phyloP scores from a whole-genome alignment of 1,140 invertebrate genomes.

The Lordiphosa mommai region DNA sequence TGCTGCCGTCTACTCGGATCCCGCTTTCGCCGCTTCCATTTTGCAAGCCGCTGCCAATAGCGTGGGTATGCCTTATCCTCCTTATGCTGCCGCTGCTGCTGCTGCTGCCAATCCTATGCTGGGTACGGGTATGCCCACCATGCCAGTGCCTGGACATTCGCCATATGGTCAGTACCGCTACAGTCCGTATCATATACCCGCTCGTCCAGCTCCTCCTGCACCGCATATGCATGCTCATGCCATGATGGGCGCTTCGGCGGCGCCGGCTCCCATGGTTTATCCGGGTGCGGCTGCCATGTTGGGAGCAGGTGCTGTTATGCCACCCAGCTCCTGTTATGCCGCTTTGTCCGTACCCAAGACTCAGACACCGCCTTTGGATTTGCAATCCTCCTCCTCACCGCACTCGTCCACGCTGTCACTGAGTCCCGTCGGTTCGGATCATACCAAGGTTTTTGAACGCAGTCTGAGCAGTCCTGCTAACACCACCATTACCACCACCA shows the following conservation, averaged over 20 bases:
- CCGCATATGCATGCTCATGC: conserved; percentile 78
- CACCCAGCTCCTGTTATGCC: conserved; percentile 30
- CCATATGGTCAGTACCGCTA: conserved; percentile 79
- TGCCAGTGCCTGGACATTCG: conserved; percentile 79
- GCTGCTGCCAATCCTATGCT: conserved; percentile 78
- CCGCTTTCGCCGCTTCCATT: conserved; percentile 93
- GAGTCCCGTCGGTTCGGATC: conserved; percentile 76
- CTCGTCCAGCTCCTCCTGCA: conserved; percentile 63
- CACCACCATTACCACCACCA: conserved; percentile 23
- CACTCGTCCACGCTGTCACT: conserved; percentile 77
- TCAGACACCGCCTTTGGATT: conserved; percentile 73
- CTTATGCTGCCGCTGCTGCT: conserved; percentile 76
- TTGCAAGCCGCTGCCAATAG: conserved; percentile 91
- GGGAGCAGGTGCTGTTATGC: conserved; percentile 42
- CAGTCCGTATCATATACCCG: conserved; percentile 79
- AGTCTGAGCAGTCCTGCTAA: conserved; percentile 34
- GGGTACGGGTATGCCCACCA: conserved; percentile 80
- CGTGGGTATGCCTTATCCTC: conserved; percentile 82
- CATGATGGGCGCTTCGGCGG: conserved; percentile 50
- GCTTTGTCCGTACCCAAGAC: conserved; percentile 50
- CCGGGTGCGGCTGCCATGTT: conserved; percentile 47
- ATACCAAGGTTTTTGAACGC: conserved; percentile 70
- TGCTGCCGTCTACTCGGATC: conserved; percentile 94
- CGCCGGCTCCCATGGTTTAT: conserved; percentile 36
- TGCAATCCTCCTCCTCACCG: conserved; percentile 77